Evolutionary conservation across 2,888 invertebrate species (phyloP), one percentile per base, ranked within the genome.

Genomic region (Thymelicus sylvestris): DNA sequence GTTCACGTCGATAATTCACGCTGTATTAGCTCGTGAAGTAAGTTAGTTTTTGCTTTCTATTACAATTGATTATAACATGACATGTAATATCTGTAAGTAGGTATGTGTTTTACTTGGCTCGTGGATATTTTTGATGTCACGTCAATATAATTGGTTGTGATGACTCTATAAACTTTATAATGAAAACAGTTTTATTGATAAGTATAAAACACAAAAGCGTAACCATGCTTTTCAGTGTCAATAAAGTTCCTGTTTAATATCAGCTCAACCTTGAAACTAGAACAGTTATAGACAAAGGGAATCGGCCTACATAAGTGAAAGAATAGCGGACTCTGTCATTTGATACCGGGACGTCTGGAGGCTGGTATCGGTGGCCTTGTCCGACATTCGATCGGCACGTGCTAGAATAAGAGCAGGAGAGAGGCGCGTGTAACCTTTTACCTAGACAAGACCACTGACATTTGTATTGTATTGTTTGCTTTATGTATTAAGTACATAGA

Each of bases 401-500:
- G 59, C 67, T 64, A 39, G 61, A 44, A 59, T 71, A 78, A 72
- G 62, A 66, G 48, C 65, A 76, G 57, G 70, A 74, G 74, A 72
- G 67, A 74, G 77, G 75, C 83, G 76, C 83, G 82, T 85, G 83
- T 86, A 80, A 86, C 86, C 84, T 88, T 85, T 86, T 73, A 80
- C 83, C 83, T 86, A 84, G 84, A 6, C 47, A n/a, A 52, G 13
- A 52, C 15, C 52, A 12, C 12, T 44, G 8, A 44, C 12, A 12
- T 44, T 44, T 4, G 12, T 12, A 44, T 44, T 44, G 44, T 44
- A 44, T 44, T 44, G 44, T 44, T 44, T 7, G 7, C 39, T 39
- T 39, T 19, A 19, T 19, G 19, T 19, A 19, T 19, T 19, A 19
- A 2, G 19, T 19, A 19, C 19, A 2, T 19, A 19, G 19, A 19